Conservation (phyloP, 2,113 vertebrate genomes). For the Neomonachus schauinslandi region DNA sequence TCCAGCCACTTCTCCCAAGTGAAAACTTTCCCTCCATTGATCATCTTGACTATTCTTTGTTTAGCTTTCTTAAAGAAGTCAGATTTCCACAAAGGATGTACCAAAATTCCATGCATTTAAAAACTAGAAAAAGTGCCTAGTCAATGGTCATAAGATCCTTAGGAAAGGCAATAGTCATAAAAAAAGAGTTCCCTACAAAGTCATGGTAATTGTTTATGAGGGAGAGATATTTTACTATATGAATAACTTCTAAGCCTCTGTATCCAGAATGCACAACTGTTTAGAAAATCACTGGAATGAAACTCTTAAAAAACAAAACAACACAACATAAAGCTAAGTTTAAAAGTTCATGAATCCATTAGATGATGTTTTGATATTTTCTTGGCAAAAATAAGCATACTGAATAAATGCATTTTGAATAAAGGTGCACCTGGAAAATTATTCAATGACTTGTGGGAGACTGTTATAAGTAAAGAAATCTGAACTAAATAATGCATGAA, state of each 20-base stretch:
- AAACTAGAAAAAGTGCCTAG: neutral
- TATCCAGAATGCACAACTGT: neutral
- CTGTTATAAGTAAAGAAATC: neutral
- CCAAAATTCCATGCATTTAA: neutral
- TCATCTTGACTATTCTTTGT: neutral
- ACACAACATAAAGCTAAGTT: neutral
- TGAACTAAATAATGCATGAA: conserved; percentile 53
- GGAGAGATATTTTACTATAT: neutral
- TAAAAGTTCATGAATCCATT: neutral
- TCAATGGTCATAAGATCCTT: neutral
- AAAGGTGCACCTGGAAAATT: neutral
- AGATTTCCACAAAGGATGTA: neutral
- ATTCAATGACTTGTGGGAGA: neutral
- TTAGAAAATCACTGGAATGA: neutral
- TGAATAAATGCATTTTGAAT: neutral
- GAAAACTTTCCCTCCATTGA: neutral
- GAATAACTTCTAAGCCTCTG: neutral
- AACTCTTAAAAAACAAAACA: neutral
- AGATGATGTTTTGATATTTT: neutral
- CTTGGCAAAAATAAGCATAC: neutral
- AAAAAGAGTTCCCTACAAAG: neutral
- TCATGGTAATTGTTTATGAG: neutral
- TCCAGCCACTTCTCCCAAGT: neutral
- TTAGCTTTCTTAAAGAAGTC: neutral
- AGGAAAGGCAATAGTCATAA: neutral